A percentile compares a stretch with the other conserved stretches of the same genome.
These are phyloP conservation scores for Sebastes hopkinsi DNA, from an alignment of 2,797 vertebrate genomes.

Conservation along the genomic window DNA sequence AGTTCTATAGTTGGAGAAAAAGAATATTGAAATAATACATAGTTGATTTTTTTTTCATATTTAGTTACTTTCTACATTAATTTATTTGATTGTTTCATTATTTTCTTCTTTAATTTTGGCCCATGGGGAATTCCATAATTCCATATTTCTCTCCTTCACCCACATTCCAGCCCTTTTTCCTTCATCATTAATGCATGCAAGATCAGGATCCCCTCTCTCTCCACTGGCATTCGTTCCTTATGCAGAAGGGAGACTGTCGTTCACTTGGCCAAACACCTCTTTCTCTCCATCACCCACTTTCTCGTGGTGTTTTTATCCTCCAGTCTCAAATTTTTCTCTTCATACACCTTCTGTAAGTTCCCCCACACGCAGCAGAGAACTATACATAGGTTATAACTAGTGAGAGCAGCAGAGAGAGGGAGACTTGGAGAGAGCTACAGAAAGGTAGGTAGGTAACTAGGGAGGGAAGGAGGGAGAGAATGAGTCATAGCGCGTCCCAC, in stretches of 20 bases:
- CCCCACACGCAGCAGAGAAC: constrained; percentile 17
- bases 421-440: constrained; percentile 53
- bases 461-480: constrained; percentile 68
- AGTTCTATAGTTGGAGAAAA: neutral
- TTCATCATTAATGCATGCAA: constrained; percentile 52
- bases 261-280: constrained; percentile 10
- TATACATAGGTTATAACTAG: constrained; percentile 46
- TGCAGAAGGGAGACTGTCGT: constrained; percentile 23
- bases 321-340: neutral
- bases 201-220: constrained; percentile 46
- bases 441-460: constrained; percentile 69
- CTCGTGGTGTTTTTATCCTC: constrained; percentile 14
- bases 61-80: neutral
- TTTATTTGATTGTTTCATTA: neutral
- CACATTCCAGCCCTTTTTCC: constrained; percentile 12
- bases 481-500: constrained; percentile 88
- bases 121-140: neutral
- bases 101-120: constrained; percentile 8
- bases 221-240: constrained; percentile 27
- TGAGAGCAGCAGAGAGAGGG: constrained; percentile 26
- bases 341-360: constrained; percentile 7
- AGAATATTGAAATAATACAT: neutral
- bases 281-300: constrained; percentile 38
- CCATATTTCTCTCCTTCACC: constrained; percentile 5
- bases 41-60: neutral